Evolutionary conservation across 2,888 invertebrate genomes (phyloP).

Genomic region (Parnassius orleans): DNA sequence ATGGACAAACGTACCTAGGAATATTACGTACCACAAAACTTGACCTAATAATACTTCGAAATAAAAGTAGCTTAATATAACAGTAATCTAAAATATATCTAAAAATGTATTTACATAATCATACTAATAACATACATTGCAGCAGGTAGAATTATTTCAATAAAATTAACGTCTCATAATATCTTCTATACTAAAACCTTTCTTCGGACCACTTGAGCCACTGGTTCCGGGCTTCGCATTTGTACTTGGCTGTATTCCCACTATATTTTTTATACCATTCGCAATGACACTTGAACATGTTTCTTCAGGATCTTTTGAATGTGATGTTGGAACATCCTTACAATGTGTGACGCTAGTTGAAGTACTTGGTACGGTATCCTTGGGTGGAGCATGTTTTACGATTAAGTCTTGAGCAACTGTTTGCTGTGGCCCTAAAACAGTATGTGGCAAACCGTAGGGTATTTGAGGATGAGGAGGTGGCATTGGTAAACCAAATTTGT

Average conservation of each 20-base stretch:
- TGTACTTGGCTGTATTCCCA: conserved; percentile 71
- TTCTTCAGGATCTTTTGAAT: conserved; percentile 52
- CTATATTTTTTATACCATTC: conserved; percentile 75
- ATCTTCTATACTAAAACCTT: conserved; percentile 94
- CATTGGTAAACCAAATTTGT: conserved; percentile 73
- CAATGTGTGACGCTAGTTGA: conserved; percentile 65
- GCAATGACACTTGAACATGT: conserved; percentile 63
- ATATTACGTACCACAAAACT: conserved; percentile 51
- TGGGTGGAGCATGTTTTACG: conserved; percentile 76
- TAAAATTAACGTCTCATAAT: conserved; percentile 89
- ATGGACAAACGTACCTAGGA: conserved; percentile 68
- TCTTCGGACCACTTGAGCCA: conserved; percentile 84
- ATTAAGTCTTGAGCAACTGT: conserved; percentile 77
- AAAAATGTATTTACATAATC: conserved; percentile 36
- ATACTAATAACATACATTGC: conserved; percentile 32
- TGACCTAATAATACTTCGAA: conserved; percentile 74
- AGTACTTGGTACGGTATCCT: conserved; percentile 63
- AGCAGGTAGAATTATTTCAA: conserved; percentile 29
- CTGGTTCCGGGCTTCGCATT: conserved; percentile 79
- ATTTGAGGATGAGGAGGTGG: conserved; percentile 74
- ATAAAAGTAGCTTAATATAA: conserved; percentile 21
- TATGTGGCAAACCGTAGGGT: conserved; percentile 62
- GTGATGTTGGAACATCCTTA: conserved; percentile 50
- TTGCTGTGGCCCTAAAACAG: conserved; percentile 70
- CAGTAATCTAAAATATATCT: conserved; percentile 11